Percentiles rank a stretch among this genome's conserved stretches.
These are phyloP conservation scores for Peromyscus aztecus DNA, from an alignment of 2,797 vertebrate species.

Conservation along the genomic window DNA sequence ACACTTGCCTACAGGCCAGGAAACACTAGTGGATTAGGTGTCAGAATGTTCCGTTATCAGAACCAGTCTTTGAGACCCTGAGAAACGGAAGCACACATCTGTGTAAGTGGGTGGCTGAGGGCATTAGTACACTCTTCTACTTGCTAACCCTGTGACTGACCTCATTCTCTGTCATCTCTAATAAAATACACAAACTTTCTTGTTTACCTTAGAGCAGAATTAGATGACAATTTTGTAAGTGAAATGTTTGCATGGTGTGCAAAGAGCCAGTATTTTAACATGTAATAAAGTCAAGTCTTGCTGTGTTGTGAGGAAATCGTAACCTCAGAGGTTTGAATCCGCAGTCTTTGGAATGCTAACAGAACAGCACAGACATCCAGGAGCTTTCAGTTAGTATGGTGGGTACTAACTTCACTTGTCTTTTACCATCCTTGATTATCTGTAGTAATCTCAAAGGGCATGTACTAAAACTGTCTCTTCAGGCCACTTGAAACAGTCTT, in stretches of 20 bases:
- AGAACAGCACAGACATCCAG: neutral
- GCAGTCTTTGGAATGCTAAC: neutral
- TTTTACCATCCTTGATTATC: neutral
- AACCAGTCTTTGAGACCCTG: neutral
- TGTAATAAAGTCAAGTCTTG: slow-evolving; percentile 52
- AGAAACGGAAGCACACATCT: neutral
- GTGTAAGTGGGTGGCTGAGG: neutral
- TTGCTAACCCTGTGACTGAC: neutral
- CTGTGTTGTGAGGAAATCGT: slow-evolving; percentile 36
- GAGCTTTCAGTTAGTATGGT: neutral
- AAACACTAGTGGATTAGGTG: neutral
- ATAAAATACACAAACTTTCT: neutral
- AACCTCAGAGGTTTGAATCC: slow-evolving; percentile 19
- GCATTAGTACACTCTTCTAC: neutral
- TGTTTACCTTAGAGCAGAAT: slow-evolving; percentile 41
- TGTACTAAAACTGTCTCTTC: neutral
- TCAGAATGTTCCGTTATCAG: neutral
- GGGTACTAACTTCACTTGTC: neutral
- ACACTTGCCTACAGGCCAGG: neutral
- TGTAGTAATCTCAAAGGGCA: neutral
- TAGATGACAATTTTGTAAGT: neutral
- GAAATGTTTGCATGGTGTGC: slow-evolving; percentile 20
- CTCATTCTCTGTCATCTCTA: neutral
- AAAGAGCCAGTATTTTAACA: slow-evolving; percentile 2
- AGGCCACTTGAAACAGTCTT: neutral